Evolutionary conservation across 2,113 vertebrate species (phyloP).

Genomic region (Trochalopteron elliotii): DNA sequence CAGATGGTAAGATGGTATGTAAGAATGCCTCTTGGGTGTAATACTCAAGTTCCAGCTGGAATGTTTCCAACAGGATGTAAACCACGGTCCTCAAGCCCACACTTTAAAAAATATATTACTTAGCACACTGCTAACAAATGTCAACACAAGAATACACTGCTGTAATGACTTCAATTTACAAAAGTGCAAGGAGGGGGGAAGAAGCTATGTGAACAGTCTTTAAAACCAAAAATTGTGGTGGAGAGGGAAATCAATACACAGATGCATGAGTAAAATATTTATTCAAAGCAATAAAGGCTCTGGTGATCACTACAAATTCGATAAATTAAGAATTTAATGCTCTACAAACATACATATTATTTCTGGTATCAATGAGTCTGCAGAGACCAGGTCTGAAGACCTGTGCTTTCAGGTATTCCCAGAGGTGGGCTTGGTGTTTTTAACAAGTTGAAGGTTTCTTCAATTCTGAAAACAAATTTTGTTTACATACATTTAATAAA

Average conservation of each 20-base stretch:
- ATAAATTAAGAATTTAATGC: conserved; percentile 31
- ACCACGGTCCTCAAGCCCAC: conserved; percentile 26
- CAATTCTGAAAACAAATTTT: conserved; percentile 77
- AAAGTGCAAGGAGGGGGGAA: not conserved
- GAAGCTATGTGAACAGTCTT: not conserved
- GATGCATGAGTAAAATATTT: conserved; percentile 51
- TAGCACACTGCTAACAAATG: conserved; percentile 71
- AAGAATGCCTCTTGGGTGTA: conserved; percentile 52
- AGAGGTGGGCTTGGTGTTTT: conserved; percentile 68
- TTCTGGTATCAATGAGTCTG: not conserved
- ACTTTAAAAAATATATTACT: conserved; percentile 71
- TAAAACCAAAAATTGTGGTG: not conserved
- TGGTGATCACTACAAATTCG: not conserved
- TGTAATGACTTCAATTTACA: conserved; percentile 38
- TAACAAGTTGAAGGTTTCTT: conserved; percentile 84
- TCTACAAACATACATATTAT: conserved; percentile 40
- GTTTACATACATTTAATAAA: not conserved
- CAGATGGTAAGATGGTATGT: conserved; percentile 63
- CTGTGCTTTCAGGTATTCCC: conserved; percentile 22
- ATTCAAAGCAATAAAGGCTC: conserved; percentile 50
- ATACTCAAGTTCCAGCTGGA: conserved; percentile 55
- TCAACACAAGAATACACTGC: conserved; percentile 60
- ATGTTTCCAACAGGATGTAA: conserved; percentile 73
- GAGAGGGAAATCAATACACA: not conserved
- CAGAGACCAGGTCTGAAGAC: not conserved